Conservation (phyloP, 2,113 vertebrate genomes). For the Hemiprocne comata region DNA sequence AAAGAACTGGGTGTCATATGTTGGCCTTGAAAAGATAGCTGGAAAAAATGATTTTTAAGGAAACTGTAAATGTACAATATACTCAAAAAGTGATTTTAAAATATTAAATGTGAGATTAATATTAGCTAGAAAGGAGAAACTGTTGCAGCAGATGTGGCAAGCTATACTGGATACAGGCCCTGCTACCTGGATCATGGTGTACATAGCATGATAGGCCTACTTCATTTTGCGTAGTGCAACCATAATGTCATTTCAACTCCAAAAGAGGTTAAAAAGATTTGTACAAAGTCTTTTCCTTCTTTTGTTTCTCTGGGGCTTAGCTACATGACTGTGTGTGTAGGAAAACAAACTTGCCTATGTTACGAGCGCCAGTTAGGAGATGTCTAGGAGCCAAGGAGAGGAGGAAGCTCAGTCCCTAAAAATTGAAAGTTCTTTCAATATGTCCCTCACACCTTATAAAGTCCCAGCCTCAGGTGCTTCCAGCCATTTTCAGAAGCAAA, state of each 20-base stretch:
- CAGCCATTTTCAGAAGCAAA: not conserved
- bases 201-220: not conserved
- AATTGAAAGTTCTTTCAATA: not conserved
- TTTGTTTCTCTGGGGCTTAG: not conserved
- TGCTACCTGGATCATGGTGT: not conserved
- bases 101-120: not conserved
- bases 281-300: not conserved
- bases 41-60: not conserved
- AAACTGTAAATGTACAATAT: not conserved
- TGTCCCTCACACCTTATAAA: not conserved
- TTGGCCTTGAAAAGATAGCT: not conserved
- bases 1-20: not conserved
- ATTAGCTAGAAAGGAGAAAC: not conserved
- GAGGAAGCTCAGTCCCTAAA: not conserved
- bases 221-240: not conserved
- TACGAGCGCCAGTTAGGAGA: not conserved
- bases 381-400: not conserved
- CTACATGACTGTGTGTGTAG: not conserved
- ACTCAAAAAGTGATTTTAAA: not conserved
- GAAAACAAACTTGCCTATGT: not conserved
- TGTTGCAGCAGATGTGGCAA: not conserved
- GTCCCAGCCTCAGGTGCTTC: not conserved
- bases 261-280: not conserved
- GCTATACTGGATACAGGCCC: not conserved
- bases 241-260: not conserved